phyloP scores from a whole-genome alignment of 2,113 vertebrate species.

The Macaca fascicularis region T2T-MFA8v1.1 NC_088376.1:35383001-35383500 shows the following conservation, averaged over 20 bases:
- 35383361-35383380: neutral
- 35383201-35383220: neutral
- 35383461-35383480: neutral
- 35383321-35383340: neutral
- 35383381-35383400: neutral
- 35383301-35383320: neutral
- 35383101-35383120: neutral
- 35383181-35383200: neutral
- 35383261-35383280: neutral
- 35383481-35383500: neutral
- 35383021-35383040: neutral
- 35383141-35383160: neutral
- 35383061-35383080: neutral
- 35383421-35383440: neutral
- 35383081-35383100: neutral
- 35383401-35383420: neutral
- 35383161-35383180: neutral
- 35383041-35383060: neutral
- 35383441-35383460: neutral
- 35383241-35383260: slow-evolving; percentile 20
- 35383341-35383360: neutral
- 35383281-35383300: neutral
- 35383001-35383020: neutral
- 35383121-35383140: neutral
- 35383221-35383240: neutral